Evolutionary conservation across 2,797 vertebrate genomes (phyloP), one percentile per base, ranked within the genome.

Genomic region (Zalophus californianus): DNA sequence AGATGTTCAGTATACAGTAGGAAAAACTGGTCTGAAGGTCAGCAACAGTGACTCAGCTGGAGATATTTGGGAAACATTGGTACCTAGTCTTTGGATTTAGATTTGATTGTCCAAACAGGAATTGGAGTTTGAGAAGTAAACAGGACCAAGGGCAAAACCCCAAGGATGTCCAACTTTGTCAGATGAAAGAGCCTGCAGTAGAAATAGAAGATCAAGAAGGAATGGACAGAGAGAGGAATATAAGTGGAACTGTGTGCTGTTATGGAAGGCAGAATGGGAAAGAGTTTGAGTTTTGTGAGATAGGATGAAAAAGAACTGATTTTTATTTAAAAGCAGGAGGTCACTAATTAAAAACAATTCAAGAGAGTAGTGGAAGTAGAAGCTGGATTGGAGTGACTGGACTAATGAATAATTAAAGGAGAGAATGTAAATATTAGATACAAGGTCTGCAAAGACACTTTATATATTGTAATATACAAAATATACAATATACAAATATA

Each of bases 361-460:
- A 82, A 20, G 38, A 83, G 35, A 66, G 18, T 75, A 7, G 10
- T 62, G 27, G 23, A 79, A 96, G 54, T 27, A 2, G 23, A 44
- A 93, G 21, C 38, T 70, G 52, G 41, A 16, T 15, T 35, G 13
- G 9, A 73, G 0, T 32, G 68, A 92, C 92, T n/a, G 70, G 50
- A 68, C 21, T 11, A 73, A 62, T 82, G n/a, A 95, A 79, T 73
- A 86, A 93, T 82, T 97, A 86, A 87, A 95, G 50, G 44, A 93
- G 38, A 85, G 48, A 38, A 80, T 84, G n/a, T 96, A 60, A 38
- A 83, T 50, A 75, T 35, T 75, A 32, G 25, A 58, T 64, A 1
- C 35, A 75, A 54, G 52, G 18, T 82, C 64, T 94, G 60, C 7
- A 16, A 82, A 64, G 78, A 72, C 13, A 92, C n/a, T 84, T 72